phyloP scores from a whole-genome alignment of 1,140 invertebrate species.

The Drosophila sproati region DNA sequence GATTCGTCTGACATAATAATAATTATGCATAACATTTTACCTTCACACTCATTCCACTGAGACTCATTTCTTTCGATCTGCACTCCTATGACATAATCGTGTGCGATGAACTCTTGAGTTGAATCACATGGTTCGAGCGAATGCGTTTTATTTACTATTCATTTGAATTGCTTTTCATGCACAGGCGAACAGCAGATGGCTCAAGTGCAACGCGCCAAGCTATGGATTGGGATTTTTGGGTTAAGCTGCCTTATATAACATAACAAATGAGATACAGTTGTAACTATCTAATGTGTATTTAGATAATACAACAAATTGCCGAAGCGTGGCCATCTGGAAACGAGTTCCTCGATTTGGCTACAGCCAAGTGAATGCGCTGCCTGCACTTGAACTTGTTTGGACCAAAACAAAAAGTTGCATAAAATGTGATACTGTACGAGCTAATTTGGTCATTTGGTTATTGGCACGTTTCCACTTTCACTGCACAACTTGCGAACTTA shows the following conservation, averaged over 20 bases:
- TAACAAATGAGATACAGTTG: constrained; percentile 15
- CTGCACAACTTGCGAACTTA: constrained; percentile 50
- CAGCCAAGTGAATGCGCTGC: constrained; percentile 49
- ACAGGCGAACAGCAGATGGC: constrained; percentile 6
- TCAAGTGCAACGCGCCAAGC: constrained; percentile 47
- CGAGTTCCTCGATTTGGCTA: constrained; percentile 42
- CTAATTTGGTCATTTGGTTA: constrained; percentile 58
- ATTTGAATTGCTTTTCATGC: constrained; percentile 24
- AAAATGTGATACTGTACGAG: constrained; percentile 41
- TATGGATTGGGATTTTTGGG: constrained; percentile 60
- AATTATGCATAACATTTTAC: constrained; percentile 73
- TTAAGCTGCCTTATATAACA: constrained; percentile 57
- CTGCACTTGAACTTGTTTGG: constrained; percentile 77
- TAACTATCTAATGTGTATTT: constrained; percentile 40
- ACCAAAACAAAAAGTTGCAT: constrained; percentile 62
- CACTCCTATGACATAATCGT: constrained; percentile 61
- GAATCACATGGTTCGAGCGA: constrained; percentile 8
- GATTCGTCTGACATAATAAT: constrained; percentile 74
- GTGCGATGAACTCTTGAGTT: constrained; percentile 36
- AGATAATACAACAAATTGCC: constrained; percentile 56
- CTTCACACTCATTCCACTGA: constrained; percentile 57
- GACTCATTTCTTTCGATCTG: constrained; percentile 31
- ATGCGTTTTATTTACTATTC: constrained; percentile 10
- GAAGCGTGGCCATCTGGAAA: constrained; percentile 64
- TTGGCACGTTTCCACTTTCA: constrained; percentile 59